These are phyloP conservation scores for Echinometra lucunter DNA, from an alignment of 53 echinoderm and acorn worm genomes.

Conservation along the genomic window DNA sequence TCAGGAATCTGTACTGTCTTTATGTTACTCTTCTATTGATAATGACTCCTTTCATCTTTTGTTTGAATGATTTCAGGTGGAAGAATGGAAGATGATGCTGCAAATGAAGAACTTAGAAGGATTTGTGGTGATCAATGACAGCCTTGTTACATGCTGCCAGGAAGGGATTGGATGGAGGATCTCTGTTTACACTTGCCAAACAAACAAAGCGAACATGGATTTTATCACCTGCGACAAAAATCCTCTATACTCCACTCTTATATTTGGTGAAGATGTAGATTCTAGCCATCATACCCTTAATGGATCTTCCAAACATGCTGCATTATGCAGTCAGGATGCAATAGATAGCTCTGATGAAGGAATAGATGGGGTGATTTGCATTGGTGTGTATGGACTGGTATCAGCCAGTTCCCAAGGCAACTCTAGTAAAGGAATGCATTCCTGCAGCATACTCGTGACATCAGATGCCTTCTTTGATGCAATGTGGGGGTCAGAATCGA, in stretches of 20 bases:
- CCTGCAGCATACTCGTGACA: conserved; percentile 28
- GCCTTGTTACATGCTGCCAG: conserved; percentile 48
- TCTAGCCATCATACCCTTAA: neutral
- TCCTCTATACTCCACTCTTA: conserved; percentile 40
- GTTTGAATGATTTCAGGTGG: neutral
- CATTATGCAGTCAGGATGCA: neutral
- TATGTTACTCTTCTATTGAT: too few species aligned
- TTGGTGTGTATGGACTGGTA: conserved; percentile 40
- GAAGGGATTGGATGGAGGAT: conserved; percentile 49
- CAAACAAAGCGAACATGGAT: neutral
- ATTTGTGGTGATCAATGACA: conserved; percentile 28
- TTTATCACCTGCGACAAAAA: conserved; percentile 23
- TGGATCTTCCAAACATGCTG: neutral
- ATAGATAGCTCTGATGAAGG: neutral
- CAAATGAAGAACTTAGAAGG: neutral
- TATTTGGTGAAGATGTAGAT: conserved; percentile 8
- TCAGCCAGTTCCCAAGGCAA: conserved; percentile 61
- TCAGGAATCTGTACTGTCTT: neutral
- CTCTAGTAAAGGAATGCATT: conserved; percentile 14
- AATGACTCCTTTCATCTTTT: too few species aligned
- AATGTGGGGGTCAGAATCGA: conserved; percentile 54
- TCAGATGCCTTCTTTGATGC: conserved; percentile 53
- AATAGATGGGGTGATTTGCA: neutral
- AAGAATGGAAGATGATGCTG: conserved; percentile 1
- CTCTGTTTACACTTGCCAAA: conserved; percentile 7